Evolutionary conservation across 2,797 vertebrate genomes (phyloP).

Genomic region (Kryptopterus vitreolus): DNA sequence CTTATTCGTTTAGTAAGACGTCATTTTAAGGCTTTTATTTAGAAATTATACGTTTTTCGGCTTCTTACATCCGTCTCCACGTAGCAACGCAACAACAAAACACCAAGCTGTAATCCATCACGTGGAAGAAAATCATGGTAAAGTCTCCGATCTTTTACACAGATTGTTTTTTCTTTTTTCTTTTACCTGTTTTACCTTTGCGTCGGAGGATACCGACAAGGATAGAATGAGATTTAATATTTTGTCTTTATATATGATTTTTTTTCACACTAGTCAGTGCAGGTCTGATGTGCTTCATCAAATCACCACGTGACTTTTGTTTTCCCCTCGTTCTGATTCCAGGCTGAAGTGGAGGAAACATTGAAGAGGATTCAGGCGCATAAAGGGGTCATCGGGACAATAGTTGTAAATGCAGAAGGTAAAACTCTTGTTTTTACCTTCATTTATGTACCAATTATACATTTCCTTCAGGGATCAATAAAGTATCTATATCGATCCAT

Average conservation of each 20-base stretch:
- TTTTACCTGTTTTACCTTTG: too few species aligned
- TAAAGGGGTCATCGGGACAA: slow-evolving; percentile 93
- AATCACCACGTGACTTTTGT: background rate
- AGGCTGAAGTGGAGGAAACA: slow-evolving; percentile 96
- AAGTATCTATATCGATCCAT: too few species aligned
- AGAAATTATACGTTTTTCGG: background rate
- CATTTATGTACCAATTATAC: background rate
- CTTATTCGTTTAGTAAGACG: too few species aligned
- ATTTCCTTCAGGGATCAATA: too few species aligned
- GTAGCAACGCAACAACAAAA: slow-evolving; percentile 25
- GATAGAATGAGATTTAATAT: background rate
- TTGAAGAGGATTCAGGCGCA: slow-evolving; percentile 92
- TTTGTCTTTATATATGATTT: too few species aligned
- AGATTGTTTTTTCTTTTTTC: too few species aligned
- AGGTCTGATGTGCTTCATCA: too few species aligned
- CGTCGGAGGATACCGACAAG: too few species aligned
- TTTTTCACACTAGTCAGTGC: too few species aligned
- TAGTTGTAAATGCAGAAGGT: slow-evolving; percentile 93
- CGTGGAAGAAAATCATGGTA: slow-evolving; percentile 21
- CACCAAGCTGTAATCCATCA: background rate
- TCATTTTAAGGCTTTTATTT: too few species aligned
- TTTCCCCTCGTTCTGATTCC: slow-evolving; percentile 7
- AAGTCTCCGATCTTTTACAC: background rate
- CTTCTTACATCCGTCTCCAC: slow-evolving; percentile 36
- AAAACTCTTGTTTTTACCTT: background rate